Percentiles rank a stretch among this genome's conserved stretches.
Conservation (phyloP, 2,113 vertebrate genomes). For the Irena cyanogastra region DNA sequence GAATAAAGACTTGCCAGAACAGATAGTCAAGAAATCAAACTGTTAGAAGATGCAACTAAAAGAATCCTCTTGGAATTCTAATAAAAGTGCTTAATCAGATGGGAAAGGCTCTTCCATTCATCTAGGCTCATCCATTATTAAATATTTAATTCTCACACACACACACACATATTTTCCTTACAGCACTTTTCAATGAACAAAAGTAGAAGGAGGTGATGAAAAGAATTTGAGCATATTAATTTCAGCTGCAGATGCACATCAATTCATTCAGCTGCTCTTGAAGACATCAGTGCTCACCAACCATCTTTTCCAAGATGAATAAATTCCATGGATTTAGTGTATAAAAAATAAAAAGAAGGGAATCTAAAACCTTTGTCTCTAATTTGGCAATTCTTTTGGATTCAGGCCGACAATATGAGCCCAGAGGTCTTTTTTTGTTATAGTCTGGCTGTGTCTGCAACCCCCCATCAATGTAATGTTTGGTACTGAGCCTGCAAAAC, state of each 20-base stretch:
- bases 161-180: background rate
- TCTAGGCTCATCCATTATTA: background rate
- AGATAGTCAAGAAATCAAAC: slow-evolving; percentile 15
- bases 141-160: background rate
- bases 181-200: background rate
- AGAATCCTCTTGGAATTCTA: background rate
- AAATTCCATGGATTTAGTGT: background rate
- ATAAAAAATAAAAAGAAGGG: background rate
- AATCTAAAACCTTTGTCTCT: background rate
- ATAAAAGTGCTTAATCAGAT: slow-evolving; percentile 9
- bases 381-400: background rate
- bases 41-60: background rate
- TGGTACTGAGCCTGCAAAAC: background rate
- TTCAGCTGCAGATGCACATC: background rate
- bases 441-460: background rate
- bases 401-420: background rate
- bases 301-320: background rate
- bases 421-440: background rate
- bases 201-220: background rate
- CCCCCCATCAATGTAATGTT: background rate
- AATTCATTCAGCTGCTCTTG: background rate
- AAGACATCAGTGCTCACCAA: background rate
- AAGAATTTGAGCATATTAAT: background rate
- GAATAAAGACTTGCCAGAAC: slow-evolving; percentile 32
- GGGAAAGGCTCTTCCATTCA: background rate